Percentiles rank a stretch among this genome's conserved stretches.
Conservation (phyloP, 1,140 invertebrate genomes). For the Dendrolimus kikuchii region DNA sequence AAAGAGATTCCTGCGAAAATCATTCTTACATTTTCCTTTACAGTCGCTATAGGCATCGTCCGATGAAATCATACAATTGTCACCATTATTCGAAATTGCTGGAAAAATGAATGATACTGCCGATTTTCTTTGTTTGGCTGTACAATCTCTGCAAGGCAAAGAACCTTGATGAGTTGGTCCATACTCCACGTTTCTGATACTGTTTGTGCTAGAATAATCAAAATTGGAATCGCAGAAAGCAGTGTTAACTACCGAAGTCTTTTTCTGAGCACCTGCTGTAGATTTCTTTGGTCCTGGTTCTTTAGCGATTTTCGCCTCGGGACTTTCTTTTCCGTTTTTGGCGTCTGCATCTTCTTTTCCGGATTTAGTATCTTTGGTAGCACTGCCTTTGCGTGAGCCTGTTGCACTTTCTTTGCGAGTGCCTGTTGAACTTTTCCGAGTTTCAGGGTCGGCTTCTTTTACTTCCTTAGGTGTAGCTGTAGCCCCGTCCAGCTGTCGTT, state of each 20-base stretch:
- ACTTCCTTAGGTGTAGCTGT: slow-evolving; percentile 5
- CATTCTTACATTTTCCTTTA: neutral
- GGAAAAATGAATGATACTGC: slow-evolving; percentile 24
- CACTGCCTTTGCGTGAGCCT: no score
- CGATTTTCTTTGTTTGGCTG: slow-evolving; percentile 18
- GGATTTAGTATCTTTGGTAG: no score
- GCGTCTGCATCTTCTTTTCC: no score
- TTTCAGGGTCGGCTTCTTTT: neutral
- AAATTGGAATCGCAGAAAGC: no score
- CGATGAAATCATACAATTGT: neutral
- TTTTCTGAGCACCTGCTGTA: no score
- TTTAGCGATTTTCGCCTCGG: no score
- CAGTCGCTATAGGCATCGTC: neutral
- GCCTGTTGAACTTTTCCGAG: neutral
- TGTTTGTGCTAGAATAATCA: no score
- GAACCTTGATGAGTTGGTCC: neutral
- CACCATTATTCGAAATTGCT: neutral
- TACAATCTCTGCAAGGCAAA: slow-evolving; percentile 8
- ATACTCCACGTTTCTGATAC: neutral
- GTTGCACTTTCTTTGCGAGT: no score
- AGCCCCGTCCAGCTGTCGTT: slow-evolving; percentile 37
- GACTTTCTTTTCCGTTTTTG: no score
- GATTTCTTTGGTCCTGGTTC: no score
- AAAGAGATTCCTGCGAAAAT: slow-evolving; percentile 10
- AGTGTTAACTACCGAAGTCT: no score